These are phyloP conservation scores for Ornithoptera priamus DNA, from an alignment of 2,888 invertebrate genomes.

Conservation along the genomic window DNA sequence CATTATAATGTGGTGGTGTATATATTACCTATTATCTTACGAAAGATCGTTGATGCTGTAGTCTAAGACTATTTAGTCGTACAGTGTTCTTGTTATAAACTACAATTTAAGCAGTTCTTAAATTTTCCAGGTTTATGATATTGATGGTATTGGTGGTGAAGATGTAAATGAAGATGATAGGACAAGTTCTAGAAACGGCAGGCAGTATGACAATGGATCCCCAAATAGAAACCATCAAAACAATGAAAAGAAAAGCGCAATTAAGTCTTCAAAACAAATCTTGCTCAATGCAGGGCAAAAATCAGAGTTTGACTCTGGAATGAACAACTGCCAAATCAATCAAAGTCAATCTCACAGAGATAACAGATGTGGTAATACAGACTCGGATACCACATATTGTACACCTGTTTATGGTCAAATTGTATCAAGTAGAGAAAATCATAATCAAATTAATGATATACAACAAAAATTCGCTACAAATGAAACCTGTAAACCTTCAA, in stretches of 20 bases:
- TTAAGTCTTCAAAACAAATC: slow-evolving; percentile 75
- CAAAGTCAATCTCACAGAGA: slow-evolving; percentile 55
- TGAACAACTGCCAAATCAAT: slow-evolving; percentile 72
- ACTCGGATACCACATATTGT: slow-evolving; percentile 71
- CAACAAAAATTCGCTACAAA: slow-evolving; percentile 66
- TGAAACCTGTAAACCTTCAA: slow-evolving; percentile 65
- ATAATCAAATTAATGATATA: slow-evolving; percentile 74
- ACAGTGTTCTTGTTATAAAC: not conserved
- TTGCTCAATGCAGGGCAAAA: slow-evolving; percentile 73
- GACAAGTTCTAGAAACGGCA: slow-evolving; percentile 43
- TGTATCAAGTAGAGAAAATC: slow-evolving; percentile 71
- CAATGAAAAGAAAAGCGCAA: slow-evolving; percentile 51
- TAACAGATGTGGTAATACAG: slow-evolving; percentile 48
- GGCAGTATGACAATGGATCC: slow-evolving; percentile 48
- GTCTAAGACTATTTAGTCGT: too few relatives aligned
- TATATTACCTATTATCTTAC: too few relatives aligned
- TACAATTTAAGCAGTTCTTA: not conserved
- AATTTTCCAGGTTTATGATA: slow-evolving; percentile 69
- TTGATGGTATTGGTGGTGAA: slow-evolving; percentile 70
- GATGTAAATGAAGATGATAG: slow-evolving; percentile 65
- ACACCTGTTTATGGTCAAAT: slow-evolving; percentile 75
- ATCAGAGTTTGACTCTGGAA: slow-evolving; percentile 74
- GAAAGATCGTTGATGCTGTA: too few relatives aligned
- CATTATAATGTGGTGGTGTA: not conserved
- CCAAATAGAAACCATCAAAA: slow-evolving; percentile 45